Evolutionary conservation across 2,113 vertebrate species (phyloP), one percentile per base, ranked within the genome.

Genomic region (Gasterosteus aculeatus): DNA sequence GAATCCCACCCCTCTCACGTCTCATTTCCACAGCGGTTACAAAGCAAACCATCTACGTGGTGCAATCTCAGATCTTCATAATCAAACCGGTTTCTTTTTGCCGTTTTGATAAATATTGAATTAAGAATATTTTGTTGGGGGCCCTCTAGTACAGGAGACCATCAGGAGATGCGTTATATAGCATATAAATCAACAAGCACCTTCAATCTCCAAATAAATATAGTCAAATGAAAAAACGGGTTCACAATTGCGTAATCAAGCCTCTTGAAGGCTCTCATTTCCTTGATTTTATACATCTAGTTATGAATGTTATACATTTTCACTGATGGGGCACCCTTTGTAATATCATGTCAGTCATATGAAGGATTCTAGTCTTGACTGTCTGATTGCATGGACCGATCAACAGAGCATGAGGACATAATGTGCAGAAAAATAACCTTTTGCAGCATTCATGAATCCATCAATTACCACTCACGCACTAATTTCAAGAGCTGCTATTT

Each of bases 221-320:
- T 41, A 83, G 83, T 75, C 67, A 5, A 6, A 60, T 42, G 26
- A 3, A 11, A 69, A 77, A 70, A 68, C 64, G 44, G 72, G 41
- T 63, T 81, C 39, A 88, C 77, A 91, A 87, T 85, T 72, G 78
- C 78, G 60, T 51, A 89, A 87, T 87, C 72, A 76, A 57, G 22
- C 2, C 15, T 73, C 39, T 77, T 83, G 63, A 78, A 86, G 79
- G 65, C 78, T 90, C 75, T 85, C 16, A 78, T 89, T 87, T 79
- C 57, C 77, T 69, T 85, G 80, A 86, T 90, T 91, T 91, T 53
- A 76, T 61, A 69, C 64, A 80, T 75, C 67, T n/a, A 69, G 59
- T 65, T 78, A 84, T 87, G 77, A 82, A 58, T 51, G 8, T 78
- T 70, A 56, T 49, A 16, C 38, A 54, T 29, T 61, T 79, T 51